Evolutionary conservation across 2,888 invertebrate genomes (phyloP), one percentile per base, ranked within the genome.

Genomic region (Panorpa germanica): DNA sequence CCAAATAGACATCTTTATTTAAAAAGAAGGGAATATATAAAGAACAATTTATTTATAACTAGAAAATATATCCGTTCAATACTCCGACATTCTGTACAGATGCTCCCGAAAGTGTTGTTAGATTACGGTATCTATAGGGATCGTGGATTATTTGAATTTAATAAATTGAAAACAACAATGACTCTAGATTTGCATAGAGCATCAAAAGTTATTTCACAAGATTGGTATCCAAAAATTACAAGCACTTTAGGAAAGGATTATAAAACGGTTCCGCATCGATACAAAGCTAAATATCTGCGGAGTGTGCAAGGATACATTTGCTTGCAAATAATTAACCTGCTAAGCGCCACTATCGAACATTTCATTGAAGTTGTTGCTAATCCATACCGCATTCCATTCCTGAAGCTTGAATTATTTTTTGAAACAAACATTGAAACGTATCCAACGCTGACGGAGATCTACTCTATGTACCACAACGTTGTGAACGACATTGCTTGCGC

Each of bases 321-420:
- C 21, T 59, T 64, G 41, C 67, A 72, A 48, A 62, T 81, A 39
- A 66, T 71, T 40, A 65, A 69, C 41, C 44, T 72, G 18, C 70
- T 78, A 57, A 63, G 69, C 28, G 56, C 63, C 30, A 75, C 77
- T 5, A 65, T 80, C 25, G 55, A 67, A 24, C 60, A 67, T 37
- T 52, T 80, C 5, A 59, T 71, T 34, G 54, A 63, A 2, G 50
- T 61, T 5, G 57, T 73, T 7, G 53, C 57, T 31, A 50, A 61
- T 38, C 53, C 61, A 2, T 52, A 61, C 4, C 49, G 52, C 22
- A 63, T 71, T 28, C 74, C 77, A 1, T 63, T 67, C 41, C 49
- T 81, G 26, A 61, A 64, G 35, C 44, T 81, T 23, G 54, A 57
- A 25, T 49, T 71, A 13, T 50, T 57, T 41, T 68, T 65, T 45